Percentiles rank a stretch among this genome's conserved stretches.
These are phyloP conservation scores for Cotesia chilonis DNA, from an alignment of 1,140 invertebrate genomes.

Conservation along the genomic window DNA sequence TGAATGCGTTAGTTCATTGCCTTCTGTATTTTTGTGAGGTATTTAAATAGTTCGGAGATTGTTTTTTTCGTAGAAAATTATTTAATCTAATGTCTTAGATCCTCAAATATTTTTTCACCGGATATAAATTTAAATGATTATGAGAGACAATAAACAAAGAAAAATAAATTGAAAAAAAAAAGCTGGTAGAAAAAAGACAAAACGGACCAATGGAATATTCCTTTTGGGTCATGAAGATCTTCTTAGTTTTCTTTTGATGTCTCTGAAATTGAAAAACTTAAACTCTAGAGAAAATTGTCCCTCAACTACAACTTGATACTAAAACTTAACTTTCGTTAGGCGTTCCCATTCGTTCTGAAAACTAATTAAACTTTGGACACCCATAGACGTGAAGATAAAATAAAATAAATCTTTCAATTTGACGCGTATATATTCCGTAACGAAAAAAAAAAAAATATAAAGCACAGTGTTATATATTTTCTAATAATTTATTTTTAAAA, in stretches of 20 bases:
- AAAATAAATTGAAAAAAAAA: not conserved
- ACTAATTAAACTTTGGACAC: slow-evolving; percentile 65
- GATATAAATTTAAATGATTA: too few species aligned
- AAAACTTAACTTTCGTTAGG: slow-evolving; percentile 53
- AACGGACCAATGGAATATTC: not conserved
- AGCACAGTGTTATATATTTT: too few species aligned
- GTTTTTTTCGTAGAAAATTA: too few species aligned
- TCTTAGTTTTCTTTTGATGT: slow-evolving; percentile 39
- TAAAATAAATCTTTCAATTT: slow-evolving; percentile 5
- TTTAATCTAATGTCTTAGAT: too few species aligned
- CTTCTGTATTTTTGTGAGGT: too few species aligned
- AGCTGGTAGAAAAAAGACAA: not conserved
- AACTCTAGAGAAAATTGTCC: slow-evolving; percentile 58
- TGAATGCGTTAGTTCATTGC: too few species aligned
- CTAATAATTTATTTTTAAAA: not conserved
- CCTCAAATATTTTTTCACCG: too few species aligned
- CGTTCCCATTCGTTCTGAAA: slow-evolving; percentile 55
- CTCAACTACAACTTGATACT: slow-evolving; percentile 48
- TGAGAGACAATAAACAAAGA: not conserved
- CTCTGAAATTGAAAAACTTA: slow-evolving; percentile 66
- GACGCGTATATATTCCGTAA: not conserved
- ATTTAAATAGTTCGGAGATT: too few species aligned
- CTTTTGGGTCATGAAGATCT: slow-evolving; percentile 32
- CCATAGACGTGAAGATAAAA: not conserved
- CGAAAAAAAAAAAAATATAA: not conserved